A percentile compares a stretch with the other conserved stretches of the same genome.
phyloP scores from a whole-genome alignment of 1,140 invertebrate species.

The Drosophila paulistorum region DNA sequence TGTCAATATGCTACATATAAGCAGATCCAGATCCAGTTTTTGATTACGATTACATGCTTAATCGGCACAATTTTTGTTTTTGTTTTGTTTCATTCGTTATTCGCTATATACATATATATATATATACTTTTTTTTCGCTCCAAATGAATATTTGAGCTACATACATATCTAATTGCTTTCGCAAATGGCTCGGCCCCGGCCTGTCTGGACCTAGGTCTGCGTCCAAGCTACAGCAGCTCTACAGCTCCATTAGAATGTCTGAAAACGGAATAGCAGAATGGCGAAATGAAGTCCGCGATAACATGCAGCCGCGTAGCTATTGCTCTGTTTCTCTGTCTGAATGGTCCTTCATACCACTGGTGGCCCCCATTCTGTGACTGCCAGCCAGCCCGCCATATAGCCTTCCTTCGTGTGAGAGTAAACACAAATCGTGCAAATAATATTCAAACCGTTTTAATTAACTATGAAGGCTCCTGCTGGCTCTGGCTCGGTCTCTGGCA shows the following conservation, averaged over 20 bases:
- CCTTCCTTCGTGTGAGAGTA: conserved; percentile 11
- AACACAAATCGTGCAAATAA: conserved; percentile 28
- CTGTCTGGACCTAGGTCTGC: not conserved
- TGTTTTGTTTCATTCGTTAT: conserved; percentile 2
- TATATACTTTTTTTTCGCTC: conserved; percentile 7
- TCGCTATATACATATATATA: not conserved
- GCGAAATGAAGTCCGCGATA: conserved; percentile 23
- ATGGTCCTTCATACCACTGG: not conserved
- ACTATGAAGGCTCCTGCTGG: conserved; percentile 23
- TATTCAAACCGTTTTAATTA: conserved; percentile 35
- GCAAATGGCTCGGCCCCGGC: not conserved
- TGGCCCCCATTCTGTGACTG: not conserved
- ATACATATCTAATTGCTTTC: conserved; percentile 33
- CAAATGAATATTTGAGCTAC: conserved; percentile 29
- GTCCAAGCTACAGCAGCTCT: not conserved
- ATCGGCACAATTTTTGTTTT: conserved; percentile 20
- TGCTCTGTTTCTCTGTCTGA: not conserved
- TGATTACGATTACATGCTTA: conserved; percentile 21
- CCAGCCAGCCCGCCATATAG: not conserved
- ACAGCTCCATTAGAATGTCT: conserved; percentile 24
- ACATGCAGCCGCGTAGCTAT: conserved; percentile 5
- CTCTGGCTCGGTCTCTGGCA: not conserved
- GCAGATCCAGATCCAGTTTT: conserved; percentile 3
- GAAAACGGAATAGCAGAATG: conserved; percentile 9
- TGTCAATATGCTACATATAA: conserved; percentile 2